These are phyloP conservation scores for Mionectes olivaceus DNA, from an alignment of 2,797 vertebrate species.

Conservation along the genomic window DNA sequence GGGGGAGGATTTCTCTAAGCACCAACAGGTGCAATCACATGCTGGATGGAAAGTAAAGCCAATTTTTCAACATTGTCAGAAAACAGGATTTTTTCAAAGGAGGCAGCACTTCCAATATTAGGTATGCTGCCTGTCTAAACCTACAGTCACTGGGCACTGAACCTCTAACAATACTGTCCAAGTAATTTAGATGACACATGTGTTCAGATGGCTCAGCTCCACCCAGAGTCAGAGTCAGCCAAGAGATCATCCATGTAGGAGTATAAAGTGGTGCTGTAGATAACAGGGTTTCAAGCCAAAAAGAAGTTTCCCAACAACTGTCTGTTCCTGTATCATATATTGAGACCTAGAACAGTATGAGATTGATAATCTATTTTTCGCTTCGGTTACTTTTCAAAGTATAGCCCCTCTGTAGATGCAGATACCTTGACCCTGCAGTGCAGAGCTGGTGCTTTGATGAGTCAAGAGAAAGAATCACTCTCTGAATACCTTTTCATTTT, in stretches of 20 bases:
- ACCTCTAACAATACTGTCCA: constrained; percentile 6
- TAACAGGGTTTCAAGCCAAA: constrained; percentile 33
- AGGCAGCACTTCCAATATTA: constrained; percentile 45
- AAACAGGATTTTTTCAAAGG: constrained; percentile 3
- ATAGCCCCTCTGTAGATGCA: not conserved
- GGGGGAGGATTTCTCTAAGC: not conserved
- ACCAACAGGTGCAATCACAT: constrained; percentile 42
- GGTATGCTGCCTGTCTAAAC: constrained; percentile 71
- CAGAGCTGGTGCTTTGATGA: not conserved
- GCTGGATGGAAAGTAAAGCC: not conserved
- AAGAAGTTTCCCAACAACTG: constrained; percentile 46
- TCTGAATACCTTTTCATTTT: not conserved
- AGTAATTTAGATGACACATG: constrained; percentile 71
- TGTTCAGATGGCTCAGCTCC: constrained; percentile 69
- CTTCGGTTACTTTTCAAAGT: not conserved
- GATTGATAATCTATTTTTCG: not conserved
- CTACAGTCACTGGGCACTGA: constrained; percentile 50
- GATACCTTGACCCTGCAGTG: not conserved
- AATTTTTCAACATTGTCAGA: constrained; percentile 50
- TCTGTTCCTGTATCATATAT: constrained; percentile 11
- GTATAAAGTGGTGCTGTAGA: constrained; percentile 18
- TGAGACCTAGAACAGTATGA: not conserved
- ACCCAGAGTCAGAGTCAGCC: constrained; percentile 45
- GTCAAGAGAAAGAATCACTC: not conserved
- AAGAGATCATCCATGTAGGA: constrained; percentile 55